Conservation (phyloP, 2,113 vertebrate genomes). For the Menura novaehollandiae region DNA sequence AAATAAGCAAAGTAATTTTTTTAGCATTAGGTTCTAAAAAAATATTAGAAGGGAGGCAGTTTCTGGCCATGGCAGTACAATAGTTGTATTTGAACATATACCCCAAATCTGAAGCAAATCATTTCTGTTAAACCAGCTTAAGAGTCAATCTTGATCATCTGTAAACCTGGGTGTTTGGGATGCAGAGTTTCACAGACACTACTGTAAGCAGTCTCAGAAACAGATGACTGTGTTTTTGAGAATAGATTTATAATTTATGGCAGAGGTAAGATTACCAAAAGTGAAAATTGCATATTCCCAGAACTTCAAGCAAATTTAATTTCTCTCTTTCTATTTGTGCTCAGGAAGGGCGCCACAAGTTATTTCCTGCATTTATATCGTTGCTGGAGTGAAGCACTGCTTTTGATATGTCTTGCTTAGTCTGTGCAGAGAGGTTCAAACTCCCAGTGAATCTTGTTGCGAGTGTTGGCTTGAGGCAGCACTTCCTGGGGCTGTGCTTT, state of each 20-base stretch:
- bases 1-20: background rate
- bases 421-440: background rate
- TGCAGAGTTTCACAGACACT: background rate
- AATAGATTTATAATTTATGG: background rate
- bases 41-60: background rate
- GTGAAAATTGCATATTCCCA: background rate
- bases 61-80: background rate
- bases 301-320: background rate
- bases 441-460: background rate
- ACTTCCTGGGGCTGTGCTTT: background rate
- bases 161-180: background rate
- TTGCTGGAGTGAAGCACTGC: background rate
- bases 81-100: background rate
- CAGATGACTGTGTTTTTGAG: background rate
- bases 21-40: background rate
- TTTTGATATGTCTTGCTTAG: background rate
- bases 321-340: background rate
- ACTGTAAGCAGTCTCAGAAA: background rate
- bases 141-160: background rate
- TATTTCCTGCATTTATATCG: background rate
- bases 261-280: background rate
- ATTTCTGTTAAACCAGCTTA: background rate
- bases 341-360: background rate
- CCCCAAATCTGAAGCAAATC: background rate
- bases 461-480: background rate